Evolutionary conservation across 1,140 invertebrate species (phyloP), one percentile per base, ranked within the genome.

Genomic region (Halyomorpha halys): DNA sequence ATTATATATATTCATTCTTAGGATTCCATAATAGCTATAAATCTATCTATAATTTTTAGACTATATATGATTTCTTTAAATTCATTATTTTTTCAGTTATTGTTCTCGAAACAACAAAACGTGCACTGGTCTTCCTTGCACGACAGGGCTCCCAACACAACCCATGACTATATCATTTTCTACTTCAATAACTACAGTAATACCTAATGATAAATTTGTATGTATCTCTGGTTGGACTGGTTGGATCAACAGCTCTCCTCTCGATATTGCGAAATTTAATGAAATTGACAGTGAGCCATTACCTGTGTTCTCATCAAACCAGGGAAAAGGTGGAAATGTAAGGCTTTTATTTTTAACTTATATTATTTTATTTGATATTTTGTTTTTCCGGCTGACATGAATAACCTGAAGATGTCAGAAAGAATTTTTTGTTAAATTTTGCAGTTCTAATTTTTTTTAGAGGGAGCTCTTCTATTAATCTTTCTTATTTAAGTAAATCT

Each of bases 141-240:
- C 73, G 18, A 56, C 65, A 1, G 2, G 1, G 45, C 64, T 72
- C 11, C 49, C 39, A 13, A 65, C 51, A 51, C 11, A 5, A 15
- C 53, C 53, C 53, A 18, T 21, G 4, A 21, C 53, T 23, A 1
- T 39, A 8, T 30, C 27, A 30, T 30, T 4, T 30, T 30, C 27
- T 30, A 30, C 15, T 3, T 47, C 45, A 49, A 14, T 16, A 49
- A 39, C 34, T 39, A 13, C 34, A 6, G 34, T 39, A 39, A 39
- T 44, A 19, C 69, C 70, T 59, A 76, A 77, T 60, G 69, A 78
- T 64, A 65, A 70, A 27, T 65, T 73, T 4, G 69, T 73, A 44
- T 89, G 86, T 72, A 73, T 76, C 16, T 72, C 76, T 3, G 89
- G 88, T 0, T 91, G 88, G 89, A 83, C 83, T 0, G 71, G 76